phyloP scores from a whole-genome alignment of 2,888 invertebrate species.

The Spodoptera exigua region DNA sequence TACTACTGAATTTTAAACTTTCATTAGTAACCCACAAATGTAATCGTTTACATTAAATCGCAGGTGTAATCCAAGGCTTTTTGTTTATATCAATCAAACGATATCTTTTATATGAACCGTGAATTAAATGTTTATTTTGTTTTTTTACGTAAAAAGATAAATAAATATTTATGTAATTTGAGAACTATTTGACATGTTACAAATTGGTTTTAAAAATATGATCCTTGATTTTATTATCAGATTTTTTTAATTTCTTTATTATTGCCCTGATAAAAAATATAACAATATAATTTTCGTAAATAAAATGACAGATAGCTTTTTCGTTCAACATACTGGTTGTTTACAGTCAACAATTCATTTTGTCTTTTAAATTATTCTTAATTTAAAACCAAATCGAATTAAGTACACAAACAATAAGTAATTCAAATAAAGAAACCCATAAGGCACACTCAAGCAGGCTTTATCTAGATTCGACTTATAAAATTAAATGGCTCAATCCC shows the following conservation, averaged over 20 bases:
- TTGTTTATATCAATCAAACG: slow-evolving; percentile 74
- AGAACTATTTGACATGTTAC: too few relatives aligned
- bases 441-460: slow-evolving; percentile 66
- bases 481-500: slow-evolving; percentile 81
- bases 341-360: too few relatives aligned
- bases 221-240: too few relatives aligned
- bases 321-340: too few relatives aligned
- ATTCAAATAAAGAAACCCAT: slow-evolving; percentile 66
- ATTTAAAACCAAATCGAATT: slow-evolving; percentile 6
- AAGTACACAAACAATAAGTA: slow-evolving; percentile 33
- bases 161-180: not conserved
- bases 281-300: too few relatives aligned
- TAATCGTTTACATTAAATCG: slow-evolving; percentile 70
- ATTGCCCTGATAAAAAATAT: too few relatives aligned
- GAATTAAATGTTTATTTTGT: slow-evolving; percentile 51
- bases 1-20: slow-evolving; percentile 72
- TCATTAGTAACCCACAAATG: slow-evolving; percentile 76
- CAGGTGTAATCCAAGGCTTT: slow-evolving; percentile 79
- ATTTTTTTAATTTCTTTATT: too few relatives aligned
- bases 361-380: too few relatives aligned
- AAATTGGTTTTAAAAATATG: too few relatives aligned
- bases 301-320: too few relatives aligned
- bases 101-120: slow-evolving; percentile 71
- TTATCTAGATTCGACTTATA: slow-evolving; percentile 82
- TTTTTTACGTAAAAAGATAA: slow-evolving; percentile 1